phyloP scores from a whole-genome alignment of 1,140 invertebrate genomes.

The Neocloeon triangulifer region DNA sequence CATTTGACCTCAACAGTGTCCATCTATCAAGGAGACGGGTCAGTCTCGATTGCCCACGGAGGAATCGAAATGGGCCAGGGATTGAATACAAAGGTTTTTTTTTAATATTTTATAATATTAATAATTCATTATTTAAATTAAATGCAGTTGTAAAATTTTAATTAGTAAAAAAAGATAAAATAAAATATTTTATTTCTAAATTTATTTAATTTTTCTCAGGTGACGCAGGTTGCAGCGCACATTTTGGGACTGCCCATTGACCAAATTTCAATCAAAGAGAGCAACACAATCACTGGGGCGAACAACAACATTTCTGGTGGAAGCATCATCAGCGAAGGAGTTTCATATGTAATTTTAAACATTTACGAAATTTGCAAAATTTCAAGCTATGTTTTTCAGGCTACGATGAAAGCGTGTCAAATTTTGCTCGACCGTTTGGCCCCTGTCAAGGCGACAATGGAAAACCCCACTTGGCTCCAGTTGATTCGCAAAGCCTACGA shows the following conservation, averaged over 20 bases:
- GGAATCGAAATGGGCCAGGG: slow-evolving; percentile 76
- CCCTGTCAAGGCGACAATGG: slow-evolving; percentile 30
- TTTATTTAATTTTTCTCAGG: no score
- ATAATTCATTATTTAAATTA: no score
- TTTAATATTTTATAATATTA: no score
- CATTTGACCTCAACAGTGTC: slow-evolving; percentile 39
- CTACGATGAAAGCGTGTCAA: slow-evolving; percentile 42
- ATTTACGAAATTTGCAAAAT: no score
- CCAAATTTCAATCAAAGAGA: slow-evolving; percentile 41
- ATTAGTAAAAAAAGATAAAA: no score
- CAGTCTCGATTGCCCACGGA: slow-evolving; percentile 47
- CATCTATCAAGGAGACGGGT: slow-evolving; percentile 51
- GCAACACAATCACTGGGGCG: slow-evolving; percentile 30
- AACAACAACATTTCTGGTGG: slow-evolving; percentile 43
- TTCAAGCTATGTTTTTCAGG: no score
- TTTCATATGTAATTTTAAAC: slow-evolving; percentile 39
- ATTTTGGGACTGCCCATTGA: slow-evolving; percentile 45
- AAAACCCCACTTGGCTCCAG: slow-evolving; percentile 37
- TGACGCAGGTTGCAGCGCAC: slow-evolving; percentile 55
- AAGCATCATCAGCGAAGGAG: slow-evolving; percentile 43
- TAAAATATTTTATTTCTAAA: no score
- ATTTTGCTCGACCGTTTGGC: slow-evolving; percentile 33
- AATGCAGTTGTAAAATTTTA: no score
- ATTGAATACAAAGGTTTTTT: slow-evolving; percentile 47
- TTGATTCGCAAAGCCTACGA: slow-evolving; percentile 30